Base-by-base conservation (phyloP, 2,888 invertebrate genomes). In the Drosophila engyochracea region DNA sequence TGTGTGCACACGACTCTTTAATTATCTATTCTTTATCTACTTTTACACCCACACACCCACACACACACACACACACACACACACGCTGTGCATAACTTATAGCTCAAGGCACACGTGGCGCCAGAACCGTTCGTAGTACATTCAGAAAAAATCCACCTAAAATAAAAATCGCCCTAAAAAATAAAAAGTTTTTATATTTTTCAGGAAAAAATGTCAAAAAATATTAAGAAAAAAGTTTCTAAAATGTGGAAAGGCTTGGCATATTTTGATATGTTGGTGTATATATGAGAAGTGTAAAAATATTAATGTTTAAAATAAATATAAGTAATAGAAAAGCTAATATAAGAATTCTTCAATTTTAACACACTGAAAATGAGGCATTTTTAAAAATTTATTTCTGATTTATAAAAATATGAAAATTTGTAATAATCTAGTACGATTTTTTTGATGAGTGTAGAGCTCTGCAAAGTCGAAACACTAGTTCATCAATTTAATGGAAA, bases 401-500 rank as follows among this genome's bases (percentile, higher is more conserved):
- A n/a, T 10, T 16, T 22, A 22, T 22, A n/a, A n/a, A 41, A 10
- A 41, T 22, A 41, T n/a, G n/a, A 2, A 4, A 5, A 4, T 22
- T 14, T 22, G 1, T 4, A 14, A 9, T 9, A 47, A 47, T 47
- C 4, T 16, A 9, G 7, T 2, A 4, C 1, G 47, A 16, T 9
- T 25, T 47, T 47, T 47, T 25, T 9, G 16, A 12, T 4, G 25
- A 16, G 47, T 47, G 47, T 47, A 25, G 4, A 25, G 4, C 22
- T 47, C 7, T 47, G 47, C 68, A 53, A 55, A 72, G 80, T 68
- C 64, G 60, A 79, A 84, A 76, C 60, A 72, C 62, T 53, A 73
- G 82, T 86, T 84, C 76, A 87, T 85, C 87, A 89, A 77, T 81
- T 87, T 81, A 85, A 80, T 84, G 74, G 60, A 63, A 65, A 60